Base-by-base conservation (phyloP, 2,888 invertebrate species). In the Octonoba sinensis region DNA sequence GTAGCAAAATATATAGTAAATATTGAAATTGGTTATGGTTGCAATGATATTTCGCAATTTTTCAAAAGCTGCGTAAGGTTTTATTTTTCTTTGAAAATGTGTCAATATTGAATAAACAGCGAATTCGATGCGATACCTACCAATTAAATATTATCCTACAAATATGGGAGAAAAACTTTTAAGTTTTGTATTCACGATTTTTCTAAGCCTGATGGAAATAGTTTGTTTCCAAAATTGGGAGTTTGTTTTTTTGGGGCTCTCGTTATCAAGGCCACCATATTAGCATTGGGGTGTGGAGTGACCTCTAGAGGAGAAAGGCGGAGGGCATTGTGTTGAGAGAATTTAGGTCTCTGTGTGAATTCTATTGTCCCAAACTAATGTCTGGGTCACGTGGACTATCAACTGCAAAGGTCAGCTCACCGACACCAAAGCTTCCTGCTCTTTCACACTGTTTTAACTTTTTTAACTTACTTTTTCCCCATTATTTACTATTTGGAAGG, bases 381-480 rank as follows among this genome's bases (percentile, higher is more conserved):
- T 79, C 79, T 79, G 79, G 79, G 79, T 79, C 79, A 79, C 79
- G 79, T 79, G 79, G 79, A 24, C 77, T 79, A 76, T 62, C 69
- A 54, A 56, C 69, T 69, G 73, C 27, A 73, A 69, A 73, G 79
- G 73, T 73, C 73, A 73, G 73, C 67, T 18, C 64, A 20, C 69
- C 62, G 51, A 66, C 65, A 71, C 51, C 44, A 69, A 44, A 22
- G 67, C 56, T 72, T 79, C 79, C 79, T 73, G 79, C 56, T 67
- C 62, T 79, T 79, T 79, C 67, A 69, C 64, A 47, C 71, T 36
- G 16, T 36, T 36, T 11, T 36, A 36, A n/a, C 59, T 22, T 27
- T 56, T 65, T 56, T 66, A 66, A 59, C 60, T 57, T 24, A 46
- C 18, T 20, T 16, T 56, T 47, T 15, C 24, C 36, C 36, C 24